phyloP scores from a whole-genome alignment of 2,113 vertebrate genomes.

The Cairina moschata region DNA sequence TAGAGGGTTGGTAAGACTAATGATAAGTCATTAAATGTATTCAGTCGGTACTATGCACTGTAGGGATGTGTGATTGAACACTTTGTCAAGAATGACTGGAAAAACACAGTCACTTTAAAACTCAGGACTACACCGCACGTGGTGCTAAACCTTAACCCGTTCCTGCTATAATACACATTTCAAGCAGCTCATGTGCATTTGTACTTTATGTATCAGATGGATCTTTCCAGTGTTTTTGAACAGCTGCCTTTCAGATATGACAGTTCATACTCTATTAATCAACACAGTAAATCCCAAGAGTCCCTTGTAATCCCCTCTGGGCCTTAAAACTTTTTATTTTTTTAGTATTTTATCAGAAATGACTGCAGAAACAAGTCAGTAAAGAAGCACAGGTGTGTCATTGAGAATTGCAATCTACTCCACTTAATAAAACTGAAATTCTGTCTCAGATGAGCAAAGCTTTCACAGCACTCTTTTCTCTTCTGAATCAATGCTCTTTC shows the following conservation, averaged over 20 bases:
- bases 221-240: neutral
- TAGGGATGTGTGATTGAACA: accelerated
- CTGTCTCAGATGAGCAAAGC: neutral
- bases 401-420: neutral
- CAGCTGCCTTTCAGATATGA: constrained; percentile 8
- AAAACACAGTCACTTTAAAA: neutral
- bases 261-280: constrained; percentile 33
- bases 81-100: neutral
- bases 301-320: neutral
- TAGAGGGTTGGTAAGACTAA: neutral
- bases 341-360: constrained; percentile 12
- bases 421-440: neutral
- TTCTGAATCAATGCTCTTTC: neutral
- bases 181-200: neutral
- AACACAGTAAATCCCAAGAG: constrained; percentile 6
- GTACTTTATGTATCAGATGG: neutral
- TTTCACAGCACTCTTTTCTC: neutral
- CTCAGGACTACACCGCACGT: neutral
- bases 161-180: neutral
- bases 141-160: neutral
- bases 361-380: neutral
- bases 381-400: neutral
- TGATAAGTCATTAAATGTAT: accelerated
- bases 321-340: neutral
- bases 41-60: accelerated